A percentile compares a stretch with the other conserved stretches of the same genome.
Evolutionary conservation across 2,888 invertebrate genomes (phyloP).

Genomic region (Orchesellides sinensis): DNA sequence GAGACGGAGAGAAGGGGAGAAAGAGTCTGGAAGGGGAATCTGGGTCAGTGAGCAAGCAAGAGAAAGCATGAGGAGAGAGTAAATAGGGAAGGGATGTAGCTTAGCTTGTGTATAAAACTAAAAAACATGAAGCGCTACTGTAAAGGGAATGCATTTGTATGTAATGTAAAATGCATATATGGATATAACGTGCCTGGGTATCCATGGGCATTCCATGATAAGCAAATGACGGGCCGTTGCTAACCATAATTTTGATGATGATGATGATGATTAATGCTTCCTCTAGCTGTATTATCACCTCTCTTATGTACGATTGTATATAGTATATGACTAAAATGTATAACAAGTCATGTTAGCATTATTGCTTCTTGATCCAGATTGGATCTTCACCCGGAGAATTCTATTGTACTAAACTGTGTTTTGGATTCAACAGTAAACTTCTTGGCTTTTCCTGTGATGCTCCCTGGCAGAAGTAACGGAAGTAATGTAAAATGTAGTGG

Average conservation of each 20-base stretch:
- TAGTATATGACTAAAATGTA: too few species aligned
- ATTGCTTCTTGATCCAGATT: too few species aligned
- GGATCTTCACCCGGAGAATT: neutral
- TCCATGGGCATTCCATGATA: neutral
- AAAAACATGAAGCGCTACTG: neutral
- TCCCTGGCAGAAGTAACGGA: neutral
- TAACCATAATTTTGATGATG: too few species aligned
- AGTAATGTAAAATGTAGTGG: neutral
- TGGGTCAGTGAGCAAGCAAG: slow-evolving; percentile 59
- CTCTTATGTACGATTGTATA: too few species aligned
- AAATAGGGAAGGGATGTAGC: slow-evolving; percentile 20
- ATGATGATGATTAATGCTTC: too few species aligned
- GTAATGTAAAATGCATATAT: neutral
- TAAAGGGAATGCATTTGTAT: neutral
- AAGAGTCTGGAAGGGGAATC: slow-evolving; percentile 24
- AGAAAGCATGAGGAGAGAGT: slow-evolving; percentile 36
- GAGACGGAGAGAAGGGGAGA: slow-evolving; percentile 35
- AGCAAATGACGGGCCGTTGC: too few species aligned
- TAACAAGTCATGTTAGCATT: too few species aligned
- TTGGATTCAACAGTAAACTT: neutral
- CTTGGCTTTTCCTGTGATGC: neutral
- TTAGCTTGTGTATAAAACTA: neutral
- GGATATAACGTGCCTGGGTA: too few species aligned
- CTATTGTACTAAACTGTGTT: neutral
- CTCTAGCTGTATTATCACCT: too few species aligned